Conservation (phyloP, 2,888 invertebrate species). For the Coelogynopora nodosa region DNA sequence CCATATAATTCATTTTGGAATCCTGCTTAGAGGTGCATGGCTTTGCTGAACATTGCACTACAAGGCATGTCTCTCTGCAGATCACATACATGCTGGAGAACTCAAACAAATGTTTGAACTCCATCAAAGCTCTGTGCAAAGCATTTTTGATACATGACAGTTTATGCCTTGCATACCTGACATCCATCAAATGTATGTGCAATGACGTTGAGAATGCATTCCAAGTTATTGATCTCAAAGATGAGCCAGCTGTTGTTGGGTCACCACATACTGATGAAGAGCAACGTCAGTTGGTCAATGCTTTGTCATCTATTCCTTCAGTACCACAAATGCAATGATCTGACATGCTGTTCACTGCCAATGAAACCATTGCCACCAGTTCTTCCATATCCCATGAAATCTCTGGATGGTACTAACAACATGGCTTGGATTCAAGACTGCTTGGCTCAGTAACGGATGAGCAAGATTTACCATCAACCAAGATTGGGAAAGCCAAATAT, state of each 20-base stretch:
- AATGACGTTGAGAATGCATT: neutral
- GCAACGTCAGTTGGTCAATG: too few species aligned
- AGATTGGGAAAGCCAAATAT: neutral
- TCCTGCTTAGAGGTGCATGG: neutral
- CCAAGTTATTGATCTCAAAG: neutral
- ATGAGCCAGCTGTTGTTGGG: too few species aligned
- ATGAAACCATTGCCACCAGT: neutral
- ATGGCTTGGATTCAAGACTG: too few species aligned
- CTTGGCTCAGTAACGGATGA: neutral
- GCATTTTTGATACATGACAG: neutral
- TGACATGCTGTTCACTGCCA: neutral
- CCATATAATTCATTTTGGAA: neutral
- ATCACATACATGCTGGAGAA: neutral
- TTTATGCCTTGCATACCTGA: neutral
- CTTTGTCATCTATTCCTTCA: too few species aligned
- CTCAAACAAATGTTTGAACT: neutral
- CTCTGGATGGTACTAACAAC: neutral
- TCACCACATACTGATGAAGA: too few species aligned
- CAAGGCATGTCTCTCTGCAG: neutral
- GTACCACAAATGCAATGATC: neutral
- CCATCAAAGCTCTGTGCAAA: neutral
- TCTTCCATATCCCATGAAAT: neutral
- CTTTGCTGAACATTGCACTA: neutral
- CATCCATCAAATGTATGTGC: neutral
- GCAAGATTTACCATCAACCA: neutral